Evolutionary conservation across 2,113 vertebrate genomes (phyloP), one percentile per base, ranked within the genome.

Genomic region (Pterocles burchelli): DNA sequence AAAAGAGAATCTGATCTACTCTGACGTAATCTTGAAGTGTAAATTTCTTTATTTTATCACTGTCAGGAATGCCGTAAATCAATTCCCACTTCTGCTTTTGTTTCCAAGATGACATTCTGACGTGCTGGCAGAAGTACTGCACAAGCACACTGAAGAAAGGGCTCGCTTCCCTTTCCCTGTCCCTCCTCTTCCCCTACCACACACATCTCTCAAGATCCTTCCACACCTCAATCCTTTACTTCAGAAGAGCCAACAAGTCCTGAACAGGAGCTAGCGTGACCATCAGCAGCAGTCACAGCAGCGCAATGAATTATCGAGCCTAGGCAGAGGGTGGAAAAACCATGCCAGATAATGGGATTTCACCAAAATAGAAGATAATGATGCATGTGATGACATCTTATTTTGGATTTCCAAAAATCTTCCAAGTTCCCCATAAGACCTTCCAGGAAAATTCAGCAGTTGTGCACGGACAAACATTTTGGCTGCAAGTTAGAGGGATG

Each of bases 251-350:
- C 74, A 88, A 7, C 7, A 24, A 68, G 55, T 41, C 52, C 11
- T 45, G 43, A 9, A 20, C 41, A 45, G 12, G 36, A 82, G 28
- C 1, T 0, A 66, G 41, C 11, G 13, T 0, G 2, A n/a, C 10
- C n/a, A 22, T 1, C 61, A 4, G 72, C 1, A 52, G 48, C 54
- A 52, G 41, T 10, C 36, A 31, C 70, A 41, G 51, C 9, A 17
- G 18, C 10, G 1, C 36, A 51, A 14, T 14, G 5, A 13, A 76
- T 19, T 38, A 48, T 8, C 61, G 18, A 90, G 24, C 21, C 59
- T 1, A 0, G 31, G 19, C 7, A 61, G 12, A 49, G n/a, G 4
- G 29, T 63, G 62, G 62, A 31, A 52, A 88, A 67, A 71, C 36
- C 43, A 48, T 11, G 26, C 34, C 76, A 63, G 28, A 41, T 16